Percentiles rank a stretch among this genome's conserved stretches.
Evolutionary conservation across 2,888 invertebrate species (phyloP).

Genomic region (Thelaira solivaga): DNA sequence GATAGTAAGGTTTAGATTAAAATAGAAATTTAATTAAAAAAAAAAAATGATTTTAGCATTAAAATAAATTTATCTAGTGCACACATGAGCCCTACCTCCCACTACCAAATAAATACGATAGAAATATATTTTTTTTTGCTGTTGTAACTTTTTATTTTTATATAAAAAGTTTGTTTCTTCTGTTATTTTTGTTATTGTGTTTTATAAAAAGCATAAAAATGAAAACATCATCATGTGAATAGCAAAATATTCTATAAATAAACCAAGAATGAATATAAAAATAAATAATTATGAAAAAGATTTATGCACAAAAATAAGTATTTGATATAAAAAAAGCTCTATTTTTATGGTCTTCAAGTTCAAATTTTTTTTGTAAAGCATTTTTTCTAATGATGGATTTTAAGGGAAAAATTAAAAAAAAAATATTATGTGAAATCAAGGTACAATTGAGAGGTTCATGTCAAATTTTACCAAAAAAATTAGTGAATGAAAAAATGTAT

Average conservation of each 20-base stretch:
- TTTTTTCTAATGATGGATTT: too few relatives aligned
- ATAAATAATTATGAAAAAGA: neutral
- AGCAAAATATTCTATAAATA: neutral
- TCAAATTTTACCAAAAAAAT: too few relatives aligned
- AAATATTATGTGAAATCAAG: too few relatives aligned
- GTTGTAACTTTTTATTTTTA: neutral
- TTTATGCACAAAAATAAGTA: neutral
- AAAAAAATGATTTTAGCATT: neutral
- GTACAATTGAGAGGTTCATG: too few relatives aligned
- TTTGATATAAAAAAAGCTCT: neutral
- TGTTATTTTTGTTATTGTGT: neutral
- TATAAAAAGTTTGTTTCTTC: neutral
- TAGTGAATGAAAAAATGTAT: too few relatives aligned
- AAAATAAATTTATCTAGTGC: neutral
- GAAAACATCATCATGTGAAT: neutral
- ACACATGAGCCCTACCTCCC: neutral
- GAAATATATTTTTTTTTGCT: neutral
- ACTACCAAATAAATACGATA: neutral
- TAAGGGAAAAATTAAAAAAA: too few relatives aligned
- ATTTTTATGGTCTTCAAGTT: constrained; percentile 18
- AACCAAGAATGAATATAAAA: neutral
- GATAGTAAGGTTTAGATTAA: neutral
- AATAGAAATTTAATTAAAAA: neutral
- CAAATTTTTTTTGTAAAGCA: too few relatives aligned
- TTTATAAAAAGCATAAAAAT: neutral